Percentiles rank a stretch among this genome's conserved stretches.
These are phyloP conservation scores for Melitaea athalia DNA, from an alignment of 2,888 invertebrate species.

Conservation along the genomic window DNA sequence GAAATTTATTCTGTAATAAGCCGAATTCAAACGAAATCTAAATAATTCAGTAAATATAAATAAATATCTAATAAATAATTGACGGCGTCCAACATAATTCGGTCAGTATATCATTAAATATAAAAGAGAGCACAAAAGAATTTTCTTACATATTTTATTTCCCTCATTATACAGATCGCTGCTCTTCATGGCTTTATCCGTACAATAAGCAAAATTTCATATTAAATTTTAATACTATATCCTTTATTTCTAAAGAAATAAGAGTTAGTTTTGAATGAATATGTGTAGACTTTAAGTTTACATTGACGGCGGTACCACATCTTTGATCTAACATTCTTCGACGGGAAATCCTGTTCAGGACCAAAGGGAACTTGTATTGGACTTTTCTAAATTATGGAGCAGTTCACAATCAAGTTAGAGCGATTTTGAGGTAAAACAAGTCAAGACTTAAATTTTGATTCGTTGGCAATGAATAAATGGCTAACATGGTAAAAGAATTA, in stretches of 20 bases:
- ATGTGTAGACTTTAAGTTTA: neutral
- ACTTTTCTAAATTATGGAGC: conserved; percentile 40
- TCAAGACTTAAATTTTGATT: conserved; percentile 23
- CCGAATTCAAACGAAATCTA: too few relatives aligned
- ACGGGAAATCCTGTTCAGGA: conserved; percentile 46
- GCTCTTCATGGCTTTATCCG: conserved; percentile 34
- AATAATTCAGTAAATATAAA: too few relatives aligned
- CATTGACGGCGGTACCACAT: conserved; percentile 28
- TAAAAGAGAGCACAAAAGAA: conserved; percentile 30
- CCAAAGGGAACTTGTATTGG: conserved; percentile 42
- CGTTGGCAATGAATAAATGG: neutral
- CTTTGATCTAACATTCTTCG: conserved; percentile 46
- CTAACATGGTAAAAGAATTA: neutral
- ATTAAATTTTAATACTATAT: neutral
- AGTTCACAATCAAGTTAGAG: conserved; percentile 38
- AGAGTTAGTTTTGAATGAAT: conserved; percentile 12
- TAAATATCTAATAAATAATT: neutral
- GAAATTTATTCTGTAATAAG: too few relatives aligned
- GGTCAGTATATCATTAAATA: conserved; percentile 27
- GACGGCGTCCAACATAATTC: conserved; percentile 15
- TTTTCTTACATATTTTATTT: conserved; percentile 35
- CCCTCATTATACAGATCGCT: conserved; percentile 40
- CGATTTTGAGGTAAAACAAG: conserved; percentile 30
- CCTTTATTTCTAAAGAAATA: neutral
- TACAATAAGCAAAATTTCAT: conserved; percentile 13